These are phyloP conservation scores for Liolophura sinensis DNA, from an alignment of 1,140 invertebrate genomes.

Conservation along the genomic window DNA sequence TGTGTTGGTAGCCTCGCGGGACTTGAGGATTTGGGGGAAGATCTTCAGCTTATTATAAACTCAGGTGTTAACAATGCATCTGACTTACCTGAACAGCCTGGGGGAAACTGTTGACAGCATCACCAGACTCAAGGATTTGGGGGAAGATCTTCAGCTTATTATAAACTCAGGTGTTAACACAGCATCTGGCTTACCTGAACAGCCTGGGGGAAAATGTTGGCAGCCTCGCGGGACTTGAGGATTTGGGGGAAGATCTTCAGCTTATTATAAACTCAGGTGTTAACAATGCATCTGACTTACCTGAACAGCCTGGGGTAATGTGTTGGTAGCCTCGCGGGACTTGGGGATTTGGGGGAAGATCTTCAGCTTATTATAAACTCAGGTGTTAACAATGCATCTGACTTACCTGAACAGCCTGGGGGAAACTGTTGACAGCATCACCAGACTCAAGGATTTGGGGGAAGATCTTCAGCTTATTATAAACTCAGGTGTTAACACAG, in stretches of 20 bases:
- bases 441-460: slow-evolving; percentile 80
- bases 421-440: slow-evolving; percentile 76
- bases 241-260: slow-evolving; percentile 85
- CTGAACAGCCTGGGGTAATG: slow-evolving; percentile 78
- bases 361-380: too few relatives aligned
- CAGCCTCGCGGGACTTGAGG: slow-evolving; percentile 76
- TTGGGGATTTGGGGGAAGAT: slow-evolving; percentile 81
- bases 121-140: slow-evolving; percentile 78
- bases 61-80: too few relatives aligned
- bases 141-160: slow-evolving; percentile 85
- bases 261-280: too few relatives aligned
- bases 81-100: slow-evolving; percentile 78
- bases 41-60: too few relatives aligned
- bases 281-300: too few relatives aligned
- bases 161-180: too few relatives aligned
- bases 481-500: too few relatives aligned
- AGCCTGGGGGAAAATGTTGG: slow-evolving; percentile 76
- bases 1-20: slow-evolving; percentile 75
- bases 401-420: too few relatives aligned
- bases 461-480: slow-evolving; percentile 84
- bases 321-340: slow-evolving; percentile 76
- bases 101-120: slow-evolving; percentile 76
- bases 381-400: too few relatives aligned
- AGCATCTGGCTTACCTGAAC: slow-evolving; percentile 79
- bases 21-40: slow-evolving; percentile 79